phyloP scores from a whole-genome alignment of 1,140 invertebrate genomes.

The Drosophila subobscura region DNA sequence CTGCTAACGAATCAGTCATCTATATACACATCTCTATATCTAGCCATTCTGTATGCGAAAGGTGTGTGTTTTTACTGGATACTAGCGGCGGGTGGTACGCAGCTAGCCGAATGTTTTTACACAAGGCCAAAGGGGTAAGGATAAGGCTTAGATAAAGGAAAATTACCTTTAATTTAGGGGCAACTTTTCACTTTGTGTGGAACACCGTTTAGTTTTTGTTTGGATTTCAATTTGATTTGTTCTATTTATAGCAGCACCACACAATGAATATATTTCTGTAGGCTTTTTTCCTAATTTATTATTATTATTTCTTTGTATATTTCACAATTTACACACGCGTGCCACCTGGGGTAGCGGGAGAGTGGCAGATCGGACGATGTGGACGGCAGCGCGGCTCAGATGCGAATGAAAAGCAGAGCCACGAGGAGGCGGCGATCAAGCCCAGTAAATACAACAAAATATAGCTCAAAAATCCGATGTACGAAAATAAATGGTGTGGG shows the following conservation, averaged over 20 bases:
- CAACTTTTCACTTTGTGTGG: too few relatives aligned
- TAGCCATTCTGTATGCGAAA: not conserved
- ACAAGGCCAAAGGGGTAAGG: constrained; percentile 23
- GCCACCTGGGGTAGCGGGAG: constrained; percentile 10
- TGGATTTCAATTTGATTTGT: constrained; percentile 6
- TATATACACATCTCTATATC: constrained; percentile 24
- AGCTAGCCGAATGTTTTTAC: not conserved
- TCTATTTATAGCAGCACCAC: constrained; percentile 35
- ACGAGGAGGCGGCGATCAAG: not conserved
- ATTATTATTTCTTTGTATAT: constrained; percentile 34
- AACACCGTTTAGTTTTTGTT: not conserved
- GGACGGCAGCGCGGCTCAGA: constrained; percentile 61
- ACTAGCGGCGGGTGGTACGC: not conserved
- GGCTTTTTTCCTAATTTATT: constrained; percentile 36
- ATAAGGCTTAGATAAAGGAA: constrained; percentile 22
- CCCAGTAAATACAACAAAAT: constrained; percentile 27
- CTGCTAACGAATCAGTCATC: constrained; percentile 70
- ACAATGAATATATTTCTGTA: constrained; percentile 5
- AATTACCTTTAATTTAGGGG: constrained; percentile 22
- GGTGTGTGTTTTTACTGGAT: constrained; percentile 36
- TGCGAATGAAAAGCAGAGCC: constrained; percentile 55
- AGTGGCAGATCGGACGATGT: constrained; percentile 33
- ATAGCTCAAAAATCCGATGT: constrained; percentile 56
- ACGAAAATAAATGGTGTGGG: constrained; percentile 8
- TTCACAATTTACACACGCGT: constrained; percentile 18